A percentile compares a stretch with the other conserved stretches of the same genome.
phyloP scores from a whole-genome alignment of 2,797 vertebrate species.

The Ibycter americanus region DNA sequence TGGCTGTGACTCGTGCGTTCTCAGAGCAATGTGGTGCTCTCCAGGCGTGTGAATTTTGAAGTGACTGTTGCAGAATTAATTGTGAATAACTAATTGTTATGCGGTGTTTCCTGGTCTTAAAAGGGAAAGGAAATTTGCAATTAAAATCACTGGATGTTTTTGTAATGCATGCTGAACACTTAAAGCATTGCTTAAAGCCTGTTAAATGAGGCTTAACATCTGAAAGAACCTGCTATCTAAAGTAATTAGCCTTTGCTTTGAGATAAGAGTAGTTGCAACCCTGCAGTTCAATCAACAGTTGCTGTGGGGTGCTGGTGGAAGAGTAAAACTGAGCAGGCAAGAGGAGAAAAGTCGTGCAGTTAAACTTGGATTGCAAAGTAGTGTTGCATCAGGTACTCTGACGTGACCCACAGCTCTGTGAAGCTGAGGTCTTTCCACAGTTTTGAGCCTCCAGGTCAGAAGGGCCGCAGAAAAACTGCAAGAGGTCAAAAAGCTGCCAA shows the following conservation, averaged over 20 bases:
- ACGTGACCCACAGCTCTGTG: not conserved
- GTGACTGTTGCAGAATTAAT: not conserved
- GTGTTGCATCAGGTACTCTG: not conserved
- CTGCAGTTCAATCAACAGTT: not conserved
- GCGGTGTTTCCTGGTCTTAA: not conserved
- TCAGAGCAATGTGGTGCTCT: not conserved
- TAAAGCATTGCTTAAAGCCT: not conserved
- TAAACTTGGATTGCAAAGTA: not conserved
- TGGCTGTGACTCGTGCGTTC: conserved; percentile 27
- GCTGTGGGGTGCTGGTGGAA: not conserved
- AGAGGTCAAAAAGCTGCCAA: not conserved
- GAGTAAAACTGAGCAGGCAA: not conserved
- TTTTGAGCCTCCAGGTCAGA: not conserved
- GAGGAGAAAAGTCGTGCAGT: not conserved
- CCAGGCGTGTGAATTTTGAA: not conserved
- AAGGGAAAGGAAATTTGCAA: not conserved
- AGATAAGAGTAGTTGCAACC: not conserved
- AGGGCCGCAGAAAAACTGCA: not conserved
- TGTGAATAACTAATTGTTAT: conserved; percentile 5
- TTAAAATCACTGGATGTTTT: conserved; percentile 5
- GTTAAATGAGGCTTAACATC: not conserved
- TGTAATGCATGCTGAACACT: conserved; percentile 16
- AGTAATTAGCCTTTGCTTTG: not conserved
- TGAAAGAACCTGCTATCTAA: not conserved
- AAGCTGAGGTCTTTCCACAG: not conserved